These are phyloP conservation scores for Spondyliosoma cantharus DNA, from an alignment of 2,797 vertebrate species.

Conservation along the genomic window DNA sequence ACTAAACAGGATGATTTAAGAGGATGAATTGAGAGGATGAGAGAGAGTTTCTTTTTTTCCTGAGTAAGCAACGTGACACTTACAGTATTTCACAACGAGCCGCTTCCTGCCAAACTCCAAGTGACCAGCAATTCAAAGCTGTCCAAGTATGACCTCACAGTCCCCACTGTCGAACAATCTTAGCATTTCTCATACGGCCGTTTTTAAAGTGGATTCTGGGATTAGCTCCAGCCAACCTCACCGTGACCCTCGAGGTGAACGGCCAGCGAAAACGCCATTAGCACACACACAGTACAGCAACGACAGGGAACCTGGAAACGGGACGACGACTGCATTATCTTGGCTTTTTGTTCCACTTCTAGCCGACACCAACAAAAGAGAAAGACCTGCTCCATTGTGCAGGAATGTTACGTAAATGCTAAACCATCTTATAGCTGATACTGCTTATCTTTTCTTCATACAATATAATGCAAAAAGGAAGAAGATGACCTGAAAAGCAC, in stretches of 20 bases:
- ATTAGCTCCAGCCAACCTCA: constrained; percentile 19
- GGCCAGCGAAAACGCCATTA: background rate
- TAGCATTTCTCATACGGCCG: background rate
- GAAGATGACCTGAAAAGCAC: background rate
- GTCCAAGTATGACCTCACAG: constrained; percentile 44
- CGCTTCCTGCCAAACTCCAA: constrained; percentile 29
- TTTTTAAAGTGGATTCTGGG: constrained; percentile 20
- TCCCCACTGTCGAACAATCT: background rate
- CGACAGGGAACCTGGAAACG: background rate
- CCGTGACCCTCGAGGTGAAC: constrained; percentile 2
- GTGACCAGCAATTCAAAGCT: constrained; percentile 13
- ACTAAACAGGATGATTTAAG: constrained; percentile 16
- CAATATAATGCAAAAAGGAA: background rate
- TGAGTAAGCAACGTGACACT: constrained; percentile 36
- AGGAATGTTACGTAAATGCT: background rate
- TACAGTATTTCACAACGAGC: constrained; percentile 15
- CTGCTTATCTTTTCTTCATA: background rate
- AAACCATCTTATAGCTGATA: background rate
- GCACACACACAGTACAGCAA: background rate
- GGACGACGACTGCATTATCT: background rate
- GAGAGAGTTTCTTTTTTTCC: background rate
- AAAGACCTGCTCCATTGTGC: background rate
- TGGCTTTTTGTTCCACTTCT: background rate
- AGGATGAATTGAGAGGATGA: constrained; percentile 32
- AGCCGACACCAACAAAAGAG: background rate